phyloP scores from a whole-genome alignment of 2,888 invertebrate genomes.

The Antheraea assamensis region DNA sequence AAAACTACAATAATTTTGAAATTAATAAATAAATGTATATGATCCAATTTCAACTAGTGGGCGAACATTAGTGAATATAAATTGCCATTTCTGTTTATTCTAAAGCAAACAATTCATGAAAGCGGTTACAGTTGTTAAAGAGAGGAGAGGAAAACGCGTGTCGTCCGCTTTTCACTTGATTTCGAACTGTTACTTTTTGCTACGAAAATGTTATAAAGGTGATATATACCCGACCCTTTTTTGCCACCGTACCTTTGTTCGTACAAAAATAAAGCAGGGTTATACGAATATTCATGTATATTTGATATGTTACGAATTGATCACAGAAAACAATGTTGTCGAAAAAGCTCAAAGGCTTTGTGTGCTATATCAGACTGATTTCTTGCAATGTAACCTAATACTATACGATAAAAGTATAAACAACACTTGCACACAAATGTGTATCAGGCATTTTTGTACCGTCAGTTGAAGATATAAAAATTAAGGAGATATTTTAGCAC shows the following conservation, averaged over 20 bases:
- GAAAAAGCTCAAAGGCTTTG: neutral
- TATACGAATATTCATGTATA: neutral
- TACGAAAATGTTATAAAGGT: slow-evolving; percentile 21
- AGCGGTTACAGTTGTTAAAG: slow-evolving; percentile 56
- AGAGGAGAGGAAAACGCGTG: slow-evolving; percentile 51
- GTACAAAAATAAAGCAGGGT: neutral
- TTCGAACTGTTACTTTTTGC: slow-evolving; percentile 42
- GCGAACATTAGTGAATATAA: too few species aligned
- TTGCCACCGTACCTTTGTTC: neutral
- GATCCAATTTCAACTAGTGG: too few species aligned
- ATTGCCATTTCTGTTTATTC: slow-evolving; percentile 30
- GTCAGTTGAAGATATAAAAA: neutral
- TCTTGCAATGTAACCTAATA: neutral
- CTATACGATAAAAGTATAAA: neutral
- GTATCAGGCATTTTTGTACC: neutral
- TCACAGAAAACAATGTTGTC: neutral
- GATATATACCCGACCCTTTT: slow-evolving; percentile 12
- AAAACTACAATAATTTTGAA: too few species aligned
- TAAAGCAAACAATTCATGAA: slow-evolving; percentile 33
- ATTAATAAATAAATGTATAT: too few species aligned
- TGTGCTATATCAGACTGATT: neutral
- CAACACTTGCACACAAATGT: neutral
- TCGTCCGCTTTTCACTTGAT: slow-evolving; percentile 44
- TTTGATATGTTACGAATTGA: neutral
- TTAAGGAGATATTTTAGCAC: neutral